Percentiles rank a stretch among this genome's conserved stretches.
These are phyloP conservation scores for Dione vanillae DNA, from an alignment of 2,888 invertebrate species.

Conservation along the genomic window DNA sequence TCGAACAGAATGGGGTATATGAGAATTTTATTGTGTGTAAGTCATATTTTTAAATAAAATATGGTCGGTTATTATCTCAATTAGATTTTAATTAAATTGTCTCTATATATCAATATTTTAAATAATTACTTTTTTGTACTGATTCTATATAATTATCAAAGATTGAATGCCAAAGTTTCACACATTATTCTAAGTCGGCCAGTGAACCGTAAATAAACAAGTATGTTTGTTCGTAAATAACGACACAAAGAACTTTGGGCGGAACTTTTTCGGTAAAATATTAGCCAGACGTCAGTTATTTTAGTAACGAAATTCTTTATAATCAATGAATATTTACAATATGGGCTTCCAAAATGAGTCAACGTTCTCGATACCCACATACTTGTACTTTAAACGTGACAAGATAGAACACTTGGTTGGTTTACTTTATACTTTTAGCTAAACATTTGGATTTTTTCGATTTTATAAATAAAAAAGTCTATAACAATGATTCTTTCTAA, in stretches of 20 bases:
- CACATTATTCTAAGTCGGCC: slow-evolving; percentile 40
- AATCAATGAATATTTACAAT: slow-evolving; percentile 21
- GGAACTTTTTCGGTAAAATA: slow-evolving; percentile 46
- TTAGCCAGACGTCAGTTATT: slow-evolving; percentile 45
- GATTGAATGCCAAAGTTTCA: slow-evolving; percentile 15
- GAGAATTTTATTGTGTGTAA: background rate
- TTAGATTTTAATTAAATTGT: slow-evolving; percentile 15
- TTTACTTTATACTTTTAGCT: background rate
- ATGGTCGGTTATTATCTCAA: background rate
- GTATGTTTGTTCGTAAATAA: slow-evolving; percentile 43
- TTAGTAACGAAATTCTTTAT: slow-evolving; percentile 42
- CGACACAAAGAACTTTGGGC: slow-evolving; percentile 48
- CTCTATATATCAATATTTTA: slow-evolving; percentile 7
- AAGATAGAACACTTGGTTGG: no score
- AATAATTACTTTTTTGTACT: background rate
- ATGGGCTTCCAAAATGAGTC: slow-evolving; percentile 8
- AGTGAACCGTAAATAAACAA: slow-evolving; percentile 42
- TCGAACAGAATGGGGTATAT: no score
- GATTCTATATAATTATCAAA: slow-evolving; percentile 16
- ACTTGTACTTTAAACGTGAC: background rate
- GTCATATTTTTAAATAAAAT: background rate
- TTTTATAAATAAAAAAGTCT: background rate
- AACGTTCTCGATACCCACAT: slow-evolving; percentile 10
- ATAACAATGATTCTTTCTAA: no score
- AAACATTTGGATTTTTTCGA: background rate